A percentile compares a stretch with the other conserved stretches of the same genome.
phyloP scores from a whole-genome alignment of 2,888 invertebrate genomes.

The Aphodius granarius region DNA sequence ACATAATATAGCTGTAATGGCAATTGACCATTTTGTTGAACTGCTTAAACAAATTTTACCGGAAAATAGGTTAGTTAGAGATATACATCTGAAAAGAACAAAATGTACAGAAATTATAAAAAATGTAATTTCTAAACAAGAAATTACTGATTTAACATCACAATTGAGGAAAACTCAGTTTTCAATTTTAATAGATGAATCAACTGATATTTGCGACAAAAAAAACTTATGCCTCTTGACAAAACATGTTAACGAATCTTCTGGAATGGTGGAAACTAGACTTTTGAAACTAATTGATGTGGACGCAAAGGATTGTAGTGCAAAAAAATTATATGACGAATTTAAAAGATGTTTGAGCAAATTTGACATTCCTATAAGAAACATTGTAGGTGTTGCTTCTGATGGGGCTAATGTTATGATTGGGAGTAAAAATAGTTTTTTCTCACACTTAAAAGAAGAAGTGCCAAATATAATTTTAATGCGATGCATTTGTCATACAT shows the following conservation, averaged over 20 bases:
- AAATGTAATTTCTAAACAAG: not conserved
- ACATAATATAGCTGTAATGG: too few species aligned
- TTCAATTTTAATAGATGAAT: too few species aligned
- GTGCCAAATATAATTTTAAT: constrained; percentile 25
- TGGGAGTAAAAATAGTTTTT: constrained; percentile 30
- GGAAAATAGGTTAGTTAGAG: too few species aligned
- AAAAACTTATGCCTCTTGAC: too few species aligned
- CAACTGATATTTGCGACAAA: too few species aligned
- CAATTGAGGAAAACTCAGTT: not conserved
- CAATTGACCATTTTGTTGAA: too few species aligned
- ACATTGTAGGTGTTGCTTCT: not conserved
- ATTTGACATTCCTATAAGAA: not conserved
- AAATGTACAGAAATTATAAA: not conserved
- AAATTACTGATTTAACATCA: not conserved
- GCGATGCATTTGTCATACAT: constrained; percentile 33
- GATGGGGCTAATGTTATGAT: constrained; percentile 23
- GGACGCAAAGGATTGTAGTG: too few species aligned
- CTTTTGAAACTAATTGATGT: too few species aligned
- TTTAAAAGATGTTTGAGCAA: not conserved
- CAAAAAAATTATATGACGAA: not conserved
- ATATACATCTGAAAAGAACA: too few species aligned
- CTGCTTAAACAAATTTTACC: too few species aligned
- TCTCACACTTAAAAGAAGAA: constrained; percentile 26
- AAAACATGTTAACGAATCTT: too few species aligned
- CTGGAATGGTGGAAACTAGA: too few species aligned